Conservation (phyloP, 1,140 invertebrate species). For the Antheraea mylitta region DNA sequence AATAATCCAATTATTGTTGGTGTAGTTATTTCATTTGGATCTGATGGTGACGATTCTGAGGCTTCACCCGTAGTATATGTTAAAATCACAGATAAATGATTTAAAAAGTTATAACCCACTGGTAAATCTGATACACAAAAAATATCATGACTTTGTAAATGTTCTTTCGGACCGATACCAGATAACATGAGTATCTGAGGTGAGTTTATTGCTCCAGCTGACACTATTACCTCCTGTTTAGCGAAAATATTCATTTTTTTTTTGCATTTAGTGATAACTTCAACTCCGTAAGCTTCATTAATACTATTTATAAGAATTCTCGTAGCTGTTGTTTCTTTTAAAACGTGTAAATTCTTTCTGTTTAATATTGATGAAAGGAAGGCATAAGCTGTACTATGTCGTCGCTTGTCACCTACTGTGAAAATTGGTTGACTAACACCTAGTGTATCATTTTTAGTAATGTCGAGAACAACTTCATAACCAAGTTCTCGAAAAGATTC, state of each 20-base stretch:
- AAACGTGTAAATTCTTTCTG: constrained; percentile 75
- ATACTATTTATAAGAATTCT: constrained; percentile 78
- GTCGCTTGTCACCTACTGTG: constrained; percentile 84
- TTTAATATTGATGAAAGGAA: constrained; percentile 77
- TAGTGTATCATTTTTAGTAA: constrained; percentile 85
- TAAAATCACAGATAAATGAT: constrained; percentile 54
- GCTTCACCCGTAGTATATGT: constrained; percentile 9
- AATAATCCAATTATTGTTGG: neutral
- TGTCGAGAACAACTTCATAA: constrained; percentile 68
- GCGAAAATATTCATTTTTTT: constrained; percentile 41
- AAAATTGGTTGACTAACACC: constrained; percentile 83
- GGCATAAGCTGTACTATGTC: constrained; percentile 79
- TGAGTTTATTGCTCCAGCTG: constrained; percentile 69
- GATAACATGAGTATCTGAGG: constrained; percentile 80
- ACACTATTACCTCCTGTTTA: constrained; percentile 81
- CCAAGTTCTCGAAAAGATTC: constrained; percentile 38
- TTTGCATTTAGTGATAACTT: constrained; percentile 13
- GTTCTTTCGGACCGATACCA: constrained; percentile 78
- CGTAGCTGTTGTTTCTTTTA: constrained; percentile 60
- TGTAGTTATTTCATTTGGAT: neutral
- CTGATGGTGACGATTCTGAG: neutral
- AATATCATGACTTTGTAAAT: constrained; percentile 62
- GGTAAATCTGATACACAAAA: constrained; percentile 70
- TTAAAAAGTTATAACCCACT: constrained; percentile 81
- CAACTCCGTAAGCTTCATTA: constrained; percentile 79